These are phyloP conservation scores for Athrips mouffetella DNA, from an alignment of 2,888 invertebrate species.

Conservation along the genomic window DNA sequence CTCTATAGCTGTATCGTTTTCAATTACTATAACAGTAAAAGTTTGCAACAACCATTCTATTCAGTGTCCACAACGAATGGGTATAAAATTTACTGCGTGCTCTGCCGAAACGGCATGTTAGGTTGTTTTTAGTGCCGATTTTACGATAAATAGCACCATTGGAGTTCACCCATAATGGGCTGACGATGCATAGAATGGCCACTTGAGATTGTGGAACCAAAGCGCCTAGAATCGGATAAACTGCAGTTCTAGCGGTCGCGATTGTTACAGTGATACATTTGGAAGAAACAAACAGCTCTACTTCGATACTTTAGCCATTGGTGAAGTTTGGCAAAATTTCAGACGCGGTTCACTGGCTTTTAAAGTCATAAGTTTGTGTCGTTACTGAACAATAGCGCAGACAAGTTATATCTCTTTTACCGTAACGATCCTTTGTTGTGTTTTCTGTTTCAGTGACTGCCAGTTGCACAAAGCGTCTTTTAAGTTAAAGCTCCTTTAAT, in stretches of 20 bases:
- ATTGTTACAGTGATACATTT: constrained; percentile 18
- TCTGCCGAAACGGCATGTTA: constrained; percentile 59
- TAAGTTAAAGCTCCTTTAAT: too few relatives aligned
- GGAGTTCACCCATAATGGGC: constrained; percentile 57
- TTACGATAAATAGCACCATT: constrained; percentile 70
- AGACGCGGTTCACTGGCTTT: constrained; percentile 6
- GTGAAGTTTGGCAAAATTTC: constrained; percentile 12
- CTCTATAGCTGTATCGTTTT: constrained; percentile 10
- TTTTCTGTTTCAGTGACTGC: too few relatives aligned
- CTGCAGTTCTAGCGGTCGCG: constrained; percentile 40
- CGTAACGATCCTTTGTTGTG: background rate
- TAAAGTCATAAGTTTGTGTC: constrained; percentile 5
- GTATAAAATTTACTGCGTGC: constrained; percentile 54
- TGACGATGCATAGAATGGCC: constrained; percentile 60
- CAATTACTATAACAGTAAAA: constrained; percentile 13
- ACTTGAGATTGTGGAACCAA: constrained; percentile 42
- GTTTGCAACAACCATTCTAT: constrained; percentile 6
- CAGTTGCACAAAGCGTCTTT: too few relatives aligned
- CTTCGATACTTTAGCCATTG: constrained; percentile 11
- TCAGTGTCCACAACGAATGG: constrained; percentile 31
- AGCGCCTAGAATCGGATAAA: constrained; percentile 42
- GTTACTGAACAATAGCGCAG: background rate
- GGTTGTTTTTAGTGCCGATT: constrained; percentile 66
- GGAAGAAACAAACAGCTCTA: constrained; percentile 11
- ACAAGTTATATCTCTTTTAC: background rate